These are phyloP conservation scores for Poliocrania exsul DNA, from an alignment of 2,797 vertebrate genomes.

Conservation along the genomic window DNA sequence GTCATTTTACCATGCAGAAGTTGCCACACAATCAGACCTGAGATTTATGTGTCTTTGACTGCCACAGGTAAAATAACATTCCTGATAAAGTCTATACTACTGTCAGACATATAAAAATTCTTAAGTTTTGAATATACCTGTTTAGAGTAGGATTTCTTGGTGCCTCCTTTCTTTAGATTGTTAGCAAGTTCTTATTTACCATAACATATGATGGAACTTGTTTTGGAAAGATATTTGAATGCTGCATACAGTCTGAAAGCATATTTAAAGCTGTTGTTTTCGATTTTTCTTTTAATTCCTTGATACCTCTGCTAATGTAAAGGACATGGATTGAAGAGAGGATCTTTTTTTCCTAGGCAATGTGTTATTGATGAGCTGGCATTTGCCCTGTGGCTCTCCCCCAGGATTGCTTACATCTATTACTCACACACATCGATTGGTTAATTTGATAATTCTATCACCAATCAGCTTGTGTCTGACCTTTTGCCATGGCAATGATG, in stretches of 20 bases:
- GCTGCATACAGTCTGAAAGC: slow-evolving; percentile 35
- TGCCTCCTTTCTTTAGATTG: neutral
- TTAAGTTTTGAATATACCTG: neutral
- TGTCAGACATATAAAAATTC: slow-evolving; percentile 2
- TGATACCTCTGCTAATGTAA: slow-evolving; percentile 71
- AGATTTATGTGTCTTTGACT: slow-evolving; percentile 30
- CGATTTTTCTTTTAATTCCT: slow-evolving; percentile 68
- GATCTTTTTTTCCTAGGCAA: slow-evolving; percentile 75
- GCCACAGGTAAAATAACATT: neutral
- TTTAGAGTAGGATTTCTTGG: neutral
- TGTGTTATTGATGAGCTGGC: slow-evolving; percentile 91
- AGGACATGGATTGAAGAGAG: slow-evolving; percentile 78
- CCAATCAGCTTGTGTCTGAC: slow-evolving; percentile 97
- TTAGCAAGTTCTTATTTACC: slow-evolving; percentile 3
- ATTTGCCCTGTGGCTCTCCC: slow-evolving; percentile 89
- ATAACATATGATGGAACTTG: neutral
- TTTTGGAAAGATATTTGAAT: slow-evolving; percentile 18
- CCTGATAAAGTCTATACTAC: neutral
- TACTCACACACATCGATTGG: slow-evolving; percentile 91
- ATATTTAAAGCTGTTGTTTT: slow-evolving; percentile 65
- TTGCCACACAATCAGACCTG: slow-evolving; percentile 1
- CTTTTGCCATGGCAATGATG: slow-evolving; percentile 95
- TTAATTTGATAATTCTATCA: slow-evolving; percentile 99
- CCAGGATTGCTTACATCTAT: slow-evolving; percentile 84
- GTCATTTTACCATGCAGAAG: slow-evolving; percentile 8